Conservation (phyloP, 2,888 invertebrate genomes). For the Rutpela maculata region DNA sequence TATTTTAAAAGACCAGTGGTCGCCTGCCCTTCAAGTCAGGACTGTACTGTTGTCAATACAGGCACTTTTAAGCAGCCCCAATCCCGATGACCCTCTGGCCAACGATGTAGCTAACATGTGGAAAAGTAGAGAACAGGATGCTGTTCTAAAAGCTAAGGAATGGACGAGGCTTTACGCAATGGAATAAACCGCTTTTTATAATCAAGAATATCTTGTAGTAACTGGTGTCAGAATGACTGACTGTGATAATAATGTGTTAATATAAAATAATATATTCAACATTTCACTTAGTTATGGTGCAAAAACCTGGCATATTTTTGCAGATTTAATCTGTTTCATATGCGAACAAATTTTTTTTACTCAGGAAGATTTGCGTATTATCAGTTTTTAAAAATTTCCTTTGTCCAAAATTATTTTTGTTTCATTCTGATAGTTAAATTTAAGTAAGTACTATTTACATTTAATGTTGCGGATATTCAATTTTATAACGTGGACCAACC, state of each 20-base stretch:
- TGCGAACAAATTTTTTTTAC: slow-evolving; percentile 15
- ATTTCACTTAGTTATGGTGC: slow-evolving; percentile 18
- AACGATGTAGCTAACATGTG: slow-evolving; percentile 99
- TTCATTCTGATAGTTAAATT: slow-evolving; percentile 2
- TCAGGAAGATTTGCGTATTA: slow-evolving; percentile 15
- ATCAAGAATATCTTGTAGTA: slow-evolving; percentile 23
- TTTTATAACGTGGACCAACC: not conserved
- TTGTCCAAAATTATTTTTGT: not conserved
- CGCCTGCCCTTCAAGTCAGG: slow-evolving; percentile 98
- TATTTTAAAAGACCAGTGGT: slow-evolving; percentile 99
- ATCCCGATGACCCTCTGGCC: slow-evolving; percentile 98
- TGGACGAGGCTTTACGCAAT: slow-evolving; percentile 93
- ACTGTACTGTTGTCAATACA: slow-evolving; percentile 99
- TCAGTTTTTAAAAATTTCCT: slow-evolving; percentile 8
- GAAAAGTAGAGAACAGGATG: slow-evolving; percentile 98
- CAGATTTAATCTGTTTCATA: slow-evolving; percentile 13
- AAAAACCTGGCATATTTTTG: not conserved
- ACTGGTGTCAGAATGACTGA: slow-evolving; percentile 57
- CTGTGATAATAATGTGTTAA: slow-evolving; percentile 61
- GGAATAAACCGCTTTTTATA: slow-evolving; percentile 60
- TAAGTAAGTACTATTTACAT: not conserved
- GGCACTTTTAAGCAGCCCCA: slow-evolving; percentile 94
- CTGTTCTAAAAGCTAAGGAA: slow-evolving; percentile 94
- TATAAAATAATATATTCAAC: slow-evolving; percentile 48
- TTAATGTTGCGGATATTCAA: not conserved